Evolutionary conservation across 2,888 invertebrate genomes (phyloP).

Genomic region (Reticulitermes lucifugus): DNA sequence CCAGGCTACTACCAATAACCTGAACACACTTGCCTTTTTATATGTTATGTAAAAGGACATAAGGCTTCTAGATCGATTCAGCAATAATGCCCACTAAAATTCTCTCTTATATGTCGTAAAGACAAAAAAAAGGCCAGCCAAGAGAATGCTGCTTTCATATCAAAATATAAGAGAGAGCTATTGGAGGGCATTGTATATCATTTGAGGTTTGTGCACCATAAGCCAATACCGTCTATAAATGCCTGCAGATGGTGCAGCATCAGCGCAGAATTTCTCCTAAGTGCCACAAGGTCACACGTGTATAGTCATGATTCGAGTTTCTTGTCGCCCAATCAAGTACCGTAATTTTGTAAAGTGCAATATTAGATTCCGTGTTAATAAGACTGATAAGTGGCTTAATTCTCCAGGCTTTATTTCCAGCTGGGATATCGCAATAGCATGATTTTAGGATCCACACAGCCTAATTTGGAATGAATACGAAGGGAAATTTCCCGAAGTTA

Average conservation of each 20-base stretch:
- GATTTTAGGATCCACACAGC: no score
- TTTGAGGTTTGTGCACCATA: background rate
- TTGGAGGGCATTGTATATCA: constrained; percentile 13
- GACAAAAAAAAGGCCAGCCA: background rate
- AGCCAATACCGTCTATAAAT: constrained; percentile 1
- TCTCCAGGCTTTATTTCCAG: no score
- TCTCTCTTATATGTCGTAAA: background rate
- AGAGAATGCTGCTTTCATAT: constrained; percentile 1
- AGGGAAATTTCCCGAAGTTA: no score
- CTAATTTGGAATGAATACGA: no score
- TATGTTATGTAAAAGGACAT: constrained; percentile 33
- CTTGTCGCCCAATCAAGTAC: no score
- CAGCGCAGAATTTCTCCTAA: background rate
- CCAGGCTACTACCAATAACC: constrained; percentile 19
- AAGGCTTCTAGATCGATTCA: constrained; percentile 26
- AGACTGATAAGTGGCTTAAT: no score
- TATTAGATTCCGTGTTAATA: no score
- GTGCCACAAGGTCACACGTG: background rate
- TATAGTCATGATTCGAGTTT: no score
- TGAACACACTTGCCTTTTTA: constrained; percentile 31
- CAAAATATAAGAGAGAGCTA: background rate
- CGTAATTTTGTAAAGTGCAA: no score
- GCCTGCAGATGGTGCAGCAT: background rate
- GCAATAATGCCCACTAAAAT: constrained; percentile 15
- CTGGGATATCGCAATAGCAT: no score